Conservation (phyloP, 1,140 invertebrate genomes). For the Polypedilum pembai region DNA sequence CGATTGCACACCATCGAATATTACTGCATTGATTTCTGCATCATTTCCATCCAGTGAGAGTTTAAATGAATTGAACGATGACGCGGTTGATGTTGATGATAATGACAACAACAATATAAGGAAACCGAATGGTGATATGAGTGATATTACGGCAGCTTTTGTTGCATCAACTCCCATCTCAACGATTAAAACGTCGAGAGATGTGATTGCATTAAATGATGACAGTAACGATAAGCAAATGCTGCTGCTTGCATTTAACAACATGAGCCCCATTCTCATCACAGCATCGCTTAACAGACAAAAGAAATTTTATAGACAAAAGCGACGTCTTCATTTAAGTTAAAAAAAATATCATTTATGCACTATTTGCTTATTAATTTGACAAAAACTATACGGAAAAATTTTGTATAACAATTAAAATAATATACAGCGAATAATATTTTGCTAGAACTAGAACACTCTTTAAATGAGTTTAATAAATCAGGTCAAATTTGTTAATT, state of each 20-base stretch:
- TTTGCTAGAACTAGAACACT: too few species aligned
- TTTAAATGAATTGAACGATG: neutral
- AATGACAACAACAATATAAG: neutral
- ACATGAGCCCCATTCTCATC: neutral
- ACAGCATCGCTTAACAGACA: neutral
- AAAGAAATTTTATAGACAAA: neutral
- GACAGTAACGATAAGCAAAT: neutral
- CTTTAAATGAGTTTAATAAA: too few species aligned
- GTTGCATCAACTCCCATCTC: slow-evolving; percentile 2
- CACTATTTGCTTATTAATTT: neutral
- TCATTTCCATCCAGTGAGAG: neutral
- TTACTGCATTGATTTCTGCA: neutral
- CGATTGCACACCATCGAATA: neutral
- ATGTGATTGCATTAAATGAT: neutral
- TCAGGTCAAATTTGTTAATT: too few species aligned
- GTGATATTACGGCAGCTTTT: neutral
- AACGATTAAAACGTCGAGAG: neutral
- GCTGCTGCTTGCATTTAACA: neutral
- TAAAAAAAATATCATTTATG: neutral
- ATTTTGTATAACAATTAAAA: too few species aligned
- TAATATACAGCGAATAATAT: too few species aligned
- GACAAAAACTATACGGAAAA: too few species aligned
- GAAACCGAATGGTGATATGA: neutral
- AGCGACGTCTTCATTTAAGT: neutral
- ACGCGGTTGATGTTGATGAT: neutral